Evolutionary conservation across 2,888 invertebrate genomes (phyloP), one percentile per base, ranked within the genome.

Genomic region (Harpalus rufipes): DNA sequence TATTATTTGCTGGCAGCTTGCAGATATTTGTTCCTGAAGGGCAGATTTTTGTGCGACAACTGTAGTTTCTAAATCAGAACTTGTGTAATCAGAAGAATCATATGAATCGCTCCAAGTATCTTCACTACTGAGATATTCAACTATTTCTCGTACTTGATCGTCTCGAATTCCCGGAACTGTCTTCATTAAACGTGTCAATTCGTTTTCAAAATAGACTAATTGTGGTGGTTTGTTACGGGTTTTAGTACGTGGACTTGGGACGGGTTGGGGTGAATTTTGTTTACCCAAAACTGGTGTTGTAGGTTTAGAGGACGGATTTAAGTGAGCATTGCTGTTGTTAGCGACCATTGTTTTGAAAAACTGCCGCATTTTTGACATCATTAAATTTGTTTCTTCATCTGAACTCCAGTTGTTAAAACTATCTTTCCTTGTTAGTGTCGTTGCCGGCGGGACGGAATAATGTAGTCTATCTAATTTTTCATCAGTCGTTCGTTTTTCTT

Each of bases 401-500:
- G 97, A 97, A 86, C 97, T 97, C 97, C 97, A 97, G 89, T 97
- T 97, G 90, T 97, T 97, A 91, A 97, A 97, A 90, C 97, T 97
- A 90, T 97, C 97, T 91, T 97, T 97, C 86, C 97, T 93, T 56
- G 95, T 94, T 39, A 97, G 91, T 12, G 94, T 93, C 10, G 94
- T 93, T 58, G 93, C 92, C 1, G 94, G 92, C 44, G 93, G 92
- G 16, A 90, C 87, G 8, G 91, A 91, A 14, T 88, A 87, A 5
- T 87, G 85, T 6, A 86, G 56, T 85, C 87, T 88, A 39, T 85
- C 86, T 81, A 82, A 12, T 89, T 93, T 91, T 89, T 93, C 91
- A 87, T 92, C 90, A 81, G 93, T 93, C 32, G 92, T 91, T 88
- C 93, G 92, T 85, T 92, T 93, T 90, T 94, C 94, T 90, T 94